Evolutionary conservation across 92 coral and sea anemone species (phyloP).

Genomic region (Bergia sp.): DNA sequence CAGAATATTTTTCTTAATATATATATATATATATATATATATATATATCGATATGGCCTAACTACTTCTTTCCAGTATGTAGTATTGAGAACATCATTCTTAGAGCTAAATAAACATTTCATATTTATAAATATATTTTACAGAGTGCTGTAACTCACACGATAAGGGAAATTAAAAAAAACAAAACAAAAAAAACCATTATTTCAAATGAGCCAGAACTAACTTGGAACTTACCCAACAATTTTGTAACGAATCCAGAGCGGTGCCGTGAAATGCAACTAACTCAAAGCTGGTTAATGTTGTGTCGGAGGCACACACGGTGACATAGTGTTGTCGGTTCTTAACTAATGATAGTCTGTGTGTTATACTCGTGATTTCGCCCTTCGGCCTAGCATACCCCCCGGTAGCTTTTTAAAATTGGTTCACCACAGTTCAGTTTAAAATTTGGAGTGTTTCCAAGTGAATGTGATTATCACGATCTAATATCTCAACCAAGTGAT

Average conservation of each 20-base stretch:
- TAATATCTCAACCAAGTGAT: neutral
- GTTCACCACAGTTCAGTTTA: neutral
- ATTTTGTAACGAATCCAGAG: neutral
- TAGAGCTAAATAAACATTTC: neutral
- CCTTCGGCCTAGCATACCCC: neutral
- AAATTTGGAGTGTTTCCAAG: constrained; percentile 3
- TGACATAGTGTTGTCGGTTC: neutral
- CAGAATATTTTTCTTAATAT: too few relatives aligned
- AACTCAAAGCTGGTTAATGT: neutral
- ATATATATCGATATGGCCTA: neutral
- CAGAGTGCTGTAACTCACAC: neutral
- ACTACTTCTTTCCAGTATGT: neutral
- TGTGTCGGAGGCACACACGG: neutral
- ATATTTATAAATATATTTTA: too few relatives aligned
- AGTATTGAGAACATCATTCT: neutral
- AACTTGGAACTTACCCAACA: neutral
- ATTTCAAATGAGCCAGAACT: neutral
- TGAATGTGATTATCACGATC: neutral
- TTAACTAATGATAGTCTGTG: neutral
- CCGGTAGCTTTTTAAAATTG: neutral
- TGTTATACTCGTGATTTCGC: neutral
- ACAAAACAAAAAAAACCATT: too few relatives aligned
- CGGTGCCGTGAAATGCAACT: neutral
- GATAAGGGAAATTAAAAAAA: neutral
- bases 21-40: too few relatives aligned